Evolutionary conservation across 2,797 vertebrate species (phyloP).

Genomic region (Macroramphosus scolopax): DNA sequence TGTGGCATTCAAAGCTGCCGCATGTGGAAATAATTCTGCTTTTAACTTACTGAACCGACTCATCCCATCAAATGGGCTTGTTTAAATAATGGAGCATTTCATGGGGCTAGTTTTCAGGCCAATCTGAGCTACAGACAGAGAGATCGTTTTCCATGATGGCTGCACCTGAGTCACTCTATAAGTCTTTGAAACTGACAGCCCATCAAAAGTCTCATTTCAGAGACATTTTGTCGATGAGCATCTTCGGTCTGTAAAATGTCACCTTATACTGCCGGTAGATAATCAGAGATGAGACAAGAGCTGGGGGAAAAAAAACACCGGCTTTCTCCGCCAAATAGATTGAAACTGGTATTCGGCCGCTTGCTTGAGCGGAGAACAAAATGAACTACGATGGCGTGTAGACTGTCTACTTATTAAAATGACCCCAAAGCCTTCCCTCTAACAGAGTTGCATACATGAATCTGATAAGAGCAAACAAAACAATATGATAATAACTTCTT

Average conservation of each 20-base stretch:
- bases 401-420: constrained; percentile 64
- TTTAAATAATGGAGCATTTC: constrained; percentile 17
- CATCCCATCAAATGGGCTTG: constrained; percentile 9
- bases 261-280: constrained; percentile 47
- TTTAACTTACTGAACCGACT: too few relatives aligned
- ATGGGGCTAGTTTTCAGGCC: constrained; percentile 21
- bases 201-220: constrained; percentile 69
- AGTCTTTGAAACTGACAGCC: constrained; percentile 57
- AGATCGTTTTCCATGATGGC: constrained; percentile 12
- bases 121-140: constrained; percentile 17
- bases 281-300: constrained; percentile 57
- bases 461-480: constrained; percentile 46
- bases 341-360: constrained; percentile 53
- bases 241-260: constrained; percentile 56
- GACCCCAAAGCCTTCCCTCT: constrained; percentile 41
- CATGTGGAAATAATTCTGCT: too few relatives aligned
- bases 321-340: constrained; percentile 51
- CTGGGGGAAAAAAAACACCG: constrained; percentile 43
- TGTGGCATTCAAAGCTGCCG: too few relatives aligned
- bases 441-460: constrained; percentile 35
- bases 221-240: constrained; percentile 55
- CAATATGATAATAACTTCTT: constrained; percentile 54
- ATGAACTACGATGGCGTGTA: constrained; percentile 38
- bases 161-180: constrained; percentile 31
- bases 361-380: constrained; percentile 35